phyloP scores from a whole-genome alignment of 2,888 invertebrate genomes.

The Mamestra brassicae region DNA sequence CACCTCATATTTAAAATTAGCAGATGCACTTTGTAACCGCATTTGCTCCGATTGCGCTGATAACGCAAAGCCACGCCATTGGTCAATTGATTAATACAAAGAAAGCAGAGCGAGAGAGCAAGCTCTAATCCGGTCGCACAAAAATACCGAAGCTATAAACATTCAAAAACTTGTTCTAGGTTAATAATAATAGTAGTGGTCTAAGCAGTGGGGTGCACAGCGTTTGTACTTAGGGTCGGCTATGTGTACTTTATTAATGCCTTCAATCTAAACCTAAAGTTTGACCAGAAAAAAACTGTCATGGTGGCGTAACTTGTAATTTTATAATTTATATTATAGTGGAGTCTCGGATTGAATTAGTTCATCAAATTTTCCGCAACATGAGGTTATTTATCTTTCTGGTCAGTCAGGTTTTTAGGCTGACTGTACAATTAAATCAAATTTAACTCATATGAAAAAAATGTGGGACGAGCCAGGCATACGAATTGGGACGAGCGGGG shows the following conservation, averaged over 20 bases:
- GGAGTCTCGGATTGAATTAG: slow-evolving; percentile 23
- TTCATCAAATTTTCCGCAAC: slow-evolving; percentile 19
- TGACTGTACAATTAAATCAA: slow-evolving; percentile 25
- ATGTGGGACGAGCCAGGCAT: slow-evolving; percentile 17
- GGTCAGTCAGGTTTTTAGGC: slow-evolving; percentile 25
- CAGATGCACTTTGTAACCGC: slow-evolving; percentile 22
- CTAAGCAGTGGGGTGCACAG: slow-evolving; percentile 13
- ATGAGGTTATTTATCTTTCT: slow-evolving; percentile 25
- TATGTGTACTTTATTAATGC: slow-evolving; percentile 9
- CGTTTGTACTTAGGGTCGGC: slow-evolving; percentile 16
- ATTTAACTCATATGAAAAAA: slow-evolving; percentile 17
- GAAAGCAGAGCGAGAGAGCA: slow-evolving; percentile 15
- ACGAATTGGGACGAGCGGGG: slow-evolving; percentile 16
- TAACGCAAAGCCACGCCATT: slow-evolving; percentile 14
- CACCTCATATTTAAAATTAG: slow-evolving; percentile 22
- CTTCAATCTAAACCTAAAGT: slow-evolving; percentile 10
- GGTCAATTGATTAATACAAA: slow-evolving; percentile 17
- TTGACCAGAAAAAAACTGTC: slow-evolving; percentile 17
- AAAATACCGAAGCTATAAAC: slow-evolving; percentile 17
- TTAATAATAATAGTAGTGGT: slow-evolving; percentile 15
- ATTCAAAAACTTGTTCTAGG: slow-evolving; percentile 16
- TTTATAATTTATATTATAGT: slow-evolving; percentile 19
- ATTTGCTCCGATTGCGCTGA: slow-evolving; percentile 20
- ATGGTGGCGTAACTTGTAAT: slow-evolving; percentile 17
- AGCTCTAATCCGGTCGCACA: slow-evolving; percentile 17